These are phyloP conservation scores for Rhynchopsitta pachyrhyncha DNA, from an alignment of 2,113 vertebrate species.

Conservation along the genomic window DNA sequence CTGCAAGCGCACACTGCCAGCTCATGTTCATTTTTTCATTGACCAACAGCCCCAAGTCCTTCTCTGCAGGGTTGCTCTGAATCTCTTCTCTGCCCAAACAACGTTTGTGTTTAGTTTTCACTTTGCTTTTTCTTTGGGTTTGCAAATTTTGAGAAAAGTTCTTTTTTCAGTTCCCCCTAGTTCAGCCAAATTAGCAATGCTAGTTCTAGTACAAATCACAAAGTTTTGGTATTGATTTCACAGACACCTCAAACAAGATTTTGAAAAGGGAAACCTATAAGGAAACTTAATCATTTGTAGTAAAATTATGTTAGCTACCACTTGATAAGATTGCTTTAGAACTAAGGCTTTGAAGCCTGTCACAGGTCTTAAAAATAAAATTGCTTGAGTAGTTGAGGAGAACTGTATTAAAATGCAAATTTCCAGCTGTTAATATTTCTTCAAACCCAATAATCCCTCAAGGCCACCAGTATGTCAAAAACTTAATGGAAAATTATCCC, in stretches of 20 bases:
- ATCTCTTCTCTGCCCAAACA: no score
- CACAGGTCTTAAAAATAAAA: constrained; percentile 94
- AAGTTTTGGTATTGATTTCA: constrained; percentile 80
- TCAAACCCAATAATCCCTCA: constrained; percentile 99
- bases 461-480: constrained; percentile 99
- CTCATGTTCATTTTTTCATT: no score
- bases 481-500: constrained; percentile 99
- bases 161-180: constrained; percentile 1
- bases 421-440: constrained; percentile 99
- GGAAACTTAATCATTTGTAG: constrained; percentile 80
- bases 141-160: not conserved
- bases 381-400: constrained; percentile 94
- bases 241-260: constrained; percentile 71
- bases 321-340: constrained; percentile 86
- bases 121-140: not conserved
- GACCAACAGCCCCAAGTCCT: no score
- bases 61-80: no score
- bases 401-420: constrained; percentile 99
- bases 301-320: constrained; percentile 80
- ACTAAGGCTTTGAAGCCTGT: constrained; percentile 87
- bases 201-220: constrained; percentile 63
- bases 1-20: no score
- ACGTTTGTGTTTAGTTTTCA: not conserved
- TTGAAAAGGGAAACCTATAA: constrained; percentile 73
- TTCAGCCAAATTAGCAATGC: constrained; percentile 65